Evolutionary conservation across 1,140 invertebrate species (phyloP), one percentile per base, ranked within the genome.

Genomic region (Diachasmimorpha longicaudata): DNA sequence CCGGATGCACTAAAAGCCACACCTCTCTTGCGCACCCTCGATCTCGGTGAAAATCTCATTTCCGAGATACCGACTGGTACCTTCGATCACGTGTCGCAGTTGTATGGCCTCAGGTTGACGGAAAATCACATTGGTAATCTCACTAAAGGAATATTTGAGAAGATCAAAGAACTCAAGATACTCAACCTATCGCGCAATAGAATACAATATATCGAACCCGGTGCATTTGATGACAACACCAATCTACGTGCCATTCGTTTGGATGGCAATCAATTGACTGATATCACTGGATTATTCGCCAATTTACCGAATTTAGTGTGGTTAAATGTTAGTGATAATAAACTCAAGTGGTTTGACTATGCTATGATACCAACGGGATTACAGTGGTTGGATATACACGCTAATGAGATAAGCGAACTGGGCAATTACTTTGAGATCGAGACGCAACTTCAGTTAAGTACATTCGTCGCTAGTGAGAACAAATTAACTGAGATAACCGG

Each of bases 321-420:
- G 95, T 89, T 98, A 55, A 98, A 98, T 85, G 95, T 98, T 78
- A 97, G 96, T 72, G 95, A 96, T 82, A 98, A 98, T 90, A 92
- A 93, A 74, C 90, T 98, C 48, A 93, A 95, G 87, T 94, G 93
- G 91, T 96, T 98, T 85, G 96, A 97, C 82, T 98, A 97, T 84
- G 95, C 95, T 63, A 93, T 96, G 86, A 96, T 98, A 89, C 96
- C 96, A 68, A 94, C 93, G 75, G 93, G 94, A 77, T 89, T 98
- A 66, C 94, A 97, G 88, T 97, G 95, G 94, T 87, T 98, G 75
- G 96, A 98, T 88, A 94, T 98, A 81, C 95, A 96, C 82, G 92
- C 93, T 31, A 97, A 97, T 88, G 92, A 95, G 85, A 96, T 97
- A 48, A 92, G 91, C 78, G 95, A 96, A 87, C 89, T 98, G 76